These are phyloP conservation scores for Rhopalosiphum maidis DNA, from an alignment of 1,140 invertebrate genomes.

Conservation along the genomic window DNA sequence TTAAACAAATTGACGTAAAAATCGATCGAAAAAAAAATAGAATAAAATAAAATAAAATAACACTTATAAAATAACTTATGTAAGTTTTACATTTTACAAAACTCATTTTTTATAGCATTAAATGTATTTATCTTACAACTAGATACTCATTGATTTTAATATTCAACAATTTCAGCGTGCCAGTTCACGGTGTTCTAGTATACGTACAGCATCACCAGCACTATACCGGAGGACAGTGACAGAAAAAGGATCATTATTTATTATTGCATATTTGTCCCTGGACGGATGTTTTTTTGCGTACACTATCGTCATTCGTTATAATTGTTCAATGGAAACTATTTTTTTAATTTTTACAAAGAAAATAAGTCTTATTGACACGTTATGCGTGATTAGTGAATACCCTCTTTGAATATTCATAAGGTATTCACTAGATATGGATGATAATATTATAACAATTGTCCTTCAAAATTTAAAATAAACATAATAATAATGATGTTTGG, in stretches of 20 bases:
- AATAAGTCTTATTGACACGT: no score
- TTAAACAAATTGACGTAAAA: not conserved
- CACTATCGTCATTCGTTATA: not conserved
- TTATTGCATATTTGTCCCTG: not conserved
- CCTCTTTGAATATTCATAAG: not conserved
- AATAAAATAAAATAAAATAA: not conserved
- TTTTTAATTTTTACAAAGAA: no score
- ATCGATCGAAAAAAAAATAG: not conserved
- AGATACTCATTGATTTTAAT: not conserved
- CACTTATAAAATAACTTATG: no score
- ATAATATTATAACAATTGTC: not conserved
- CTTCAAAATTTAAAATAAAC: not conserved
- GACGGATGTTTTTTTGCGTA: not conserved
- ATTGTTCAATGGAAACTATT: not conserved
- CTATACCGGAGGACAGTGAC: not conserved
- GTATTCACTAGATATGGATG: not conserved
- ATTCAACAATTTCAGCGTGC: not conserved
- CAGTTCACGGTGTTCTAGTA: not conserved
- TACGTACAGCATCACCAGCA: not conserved
- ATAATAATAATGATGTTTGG: not conserved
- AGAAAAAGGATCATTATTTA: not conserved
- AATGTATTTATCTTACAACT: not conserved
- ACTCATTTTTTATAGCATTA: not conserved
- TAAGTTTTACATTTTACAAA: not conserved
- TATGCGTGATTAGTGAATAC: not conserved